Conservation (phyloP, 2,113 vertebrate genomes). For the Rhizomys pruinosus region DNA sequence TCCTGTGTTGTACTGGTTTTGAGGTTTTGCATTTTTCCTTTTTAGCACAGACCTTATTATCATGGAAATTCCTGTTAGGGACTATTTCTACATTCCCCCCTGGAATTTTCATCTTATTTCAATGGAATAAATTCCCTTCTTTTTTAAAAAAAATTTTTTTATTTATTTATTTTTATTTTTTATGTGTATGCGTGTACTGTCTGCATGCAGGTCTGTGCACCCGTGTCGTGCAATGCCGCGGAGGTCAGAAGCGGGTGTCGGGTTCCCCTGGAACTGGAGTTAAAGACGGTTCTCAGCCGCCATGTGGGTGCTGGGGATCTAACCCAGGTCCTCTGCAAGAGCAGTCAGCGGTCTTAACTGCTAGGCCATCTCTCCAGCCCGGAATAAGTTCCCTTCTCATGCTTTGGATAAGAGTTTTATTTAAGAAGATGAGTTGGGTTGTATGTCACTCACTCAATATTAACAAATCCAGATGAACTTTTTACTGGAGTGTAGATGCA, state of each 20-base stretch:
- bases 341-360: too few relatives aligned
- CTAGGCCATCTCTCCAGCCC: too few relatives aligned
- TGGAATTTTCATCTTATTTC: conserved; percentile 29
- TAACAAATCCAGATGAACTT: conserved; percentile 32
- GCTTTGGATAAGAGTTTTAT: conserved; percentile 16
- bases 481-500: conserved; percentile 37
- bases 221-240: too few relatives aligned
- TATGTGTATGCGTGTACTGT: too few relatives aligned
- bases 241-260: too few relatives aligned
- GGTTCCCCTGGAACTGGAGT: too few relatives aligned
- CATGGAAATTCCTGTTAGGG: not conserved
- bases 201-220: too few relatives aligned
- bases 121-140: not conserved
- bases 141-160: too few relatives aligned
- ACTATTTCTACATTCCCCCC: not conserved
- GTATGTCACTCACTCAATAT: not conserved
- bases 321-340: too few relatives aligned
- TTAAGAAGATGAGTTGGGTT: not conserved
- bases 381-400: not conserved
- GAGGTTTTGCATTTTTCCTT: not conserved
- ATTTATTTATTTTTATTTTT: too few relatives aligned
- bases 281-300: too few relatives aligned
- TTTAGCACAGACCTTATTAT: conserved; percentile 9
- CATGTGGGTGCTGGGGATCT: too few relatives aligned
- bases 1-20: not conserved